Conservation (phyloP, 2,888 invertebrate species). For the Nemotelus pantherinus region DNA sequence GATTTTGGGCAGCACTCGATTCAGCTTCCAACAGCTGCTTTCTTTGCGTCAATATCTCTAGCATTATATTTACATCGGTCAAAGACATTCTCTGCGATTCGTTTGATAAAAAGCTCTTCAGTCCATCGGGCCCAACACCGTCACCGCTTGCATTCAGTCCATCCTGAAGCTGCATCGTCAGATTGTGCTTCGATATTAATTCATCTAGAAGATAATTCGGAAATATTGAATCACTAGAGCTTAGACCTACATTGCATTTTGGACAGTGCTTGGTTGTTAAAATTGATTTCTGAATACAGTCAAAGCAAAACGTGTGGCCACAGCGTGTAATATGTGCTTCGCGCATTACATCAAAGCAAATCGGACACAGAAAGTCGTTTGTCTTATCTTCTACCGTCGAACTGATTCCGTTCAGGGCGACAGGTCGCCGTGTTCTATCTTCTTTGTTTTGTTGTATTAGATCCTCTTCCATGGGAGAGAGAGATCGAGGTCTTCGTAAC, state of each 20-base stretch:
- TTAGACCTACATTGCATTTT: constrained; percentile 80
- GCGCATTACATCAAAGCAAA: constrained; percentile 88
- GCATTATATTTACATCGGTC: constrained; percentile 82
- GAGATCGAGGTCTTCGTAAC: constrained; percentile 46
- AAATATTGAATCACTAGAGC: constrained; percentile 77
- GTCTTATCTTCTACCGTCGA: constrained; percentile 66
- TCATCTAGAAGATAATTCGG: constrained; percentile 89
- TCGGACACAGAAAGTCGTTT: constrained; percentile 75
- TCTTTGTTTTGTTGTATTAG: constrained; percentile 25
- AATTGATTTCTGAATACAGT: constrained; percentile 78
- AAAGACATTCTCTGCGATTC: constrained; percentile 78
- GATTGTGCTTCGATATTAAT: constrained; percentile 77
- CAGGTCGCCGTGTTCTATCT: constrained; percentile 44
- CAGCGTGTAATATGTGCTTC: constrained; percentile 92
- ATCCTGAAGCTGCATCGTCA: constrained; percentile 61
- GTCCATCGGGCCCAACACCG: constrained; percentile 64
- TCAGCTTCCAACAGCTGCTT: constrained; percentile 85
- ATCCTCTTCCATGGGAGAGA: constrained; percentile 43
- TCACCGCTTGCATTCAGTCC: constrained; percentile 53
- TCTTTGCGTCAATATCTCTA: constrained; percentile 80
- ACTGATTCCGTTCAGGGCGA: constrained; percentile 62
- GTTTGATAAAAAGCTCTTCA: constrained; percentile 73
- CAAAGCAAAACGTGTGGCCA: constrained; percentile 91
- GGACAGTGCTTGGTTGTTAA: constrained; percentile 79
- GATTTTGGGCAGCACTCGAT: constrained; percentile 80